Percentiles rank a stretch among this genome's conserved stretches.
These are phyloP conservation scores for Chlorodrepanis virens DNA, from an alignment of 2,113 vertebrate genomes.

Conservation along the genomic window DNA sequence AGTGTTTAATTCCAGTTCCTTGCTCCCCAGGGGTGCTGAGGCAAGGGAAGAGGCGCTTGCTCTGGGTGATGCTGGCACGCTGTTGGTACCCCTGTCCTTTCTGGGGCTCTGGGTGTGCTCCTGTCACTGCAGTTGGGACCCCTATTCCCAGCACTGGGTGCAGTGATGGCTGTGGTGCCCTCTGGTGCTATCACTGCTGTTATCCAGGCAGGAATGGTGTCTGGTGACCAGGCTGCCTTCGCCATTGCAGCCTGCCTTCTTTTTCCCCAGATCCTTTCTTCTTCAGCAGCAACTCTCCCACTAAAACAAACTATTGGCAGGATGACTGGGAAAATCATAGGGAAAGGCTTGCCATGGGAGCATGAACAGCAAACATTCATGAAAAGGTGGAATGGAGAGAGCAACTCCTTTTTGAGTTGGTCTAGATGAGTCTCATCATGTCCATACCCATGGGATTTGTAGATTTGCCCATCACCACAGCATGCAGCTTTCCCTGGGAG, in stretches of 20 bases:
- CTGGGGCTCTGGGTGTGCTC: neutral
- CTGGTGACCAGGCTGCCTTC: neutral
- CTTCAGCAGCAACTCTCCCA: neutral
- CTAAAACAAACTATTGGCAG: neutral
- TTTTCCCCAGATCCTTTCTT: neutral
- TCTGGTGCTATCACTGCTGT: neutral
- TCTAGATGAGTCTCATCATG: neutral
- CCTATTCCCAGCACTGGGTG: rapidly evolving
- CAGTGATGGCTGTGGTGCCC: rapidly evolving
- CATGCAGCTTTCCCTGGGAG: neutral
- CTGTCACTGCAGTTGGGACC: rapidly evolving
- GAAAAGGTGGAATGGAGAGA: neutral
- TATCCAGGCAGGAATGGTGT: rapidly evolving
- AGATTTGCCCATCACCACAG: neutral
- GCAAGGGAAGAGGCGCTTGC: neutral
- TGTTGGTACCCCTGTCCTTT: too few relatives aligned
- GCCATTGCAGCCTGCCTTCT: neutral
- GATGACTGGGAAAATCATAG: neutral
- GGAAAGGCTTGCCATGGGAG: neutral
- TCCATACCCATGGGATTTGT: neutral
- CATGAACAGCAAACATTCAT: rapidly evolving
- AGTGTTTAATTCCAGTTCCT: neutral
- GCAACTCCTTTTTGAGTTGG: neutral
- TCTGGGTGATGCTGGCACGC: neutral
- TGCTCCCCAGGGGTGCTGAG: neutral